A percentile compares a stretch with the other conserved stretches of the same genome.
Conservation (phyloP, 2,888 invertebrate species). For the Agrochola circellaris region DNA sequence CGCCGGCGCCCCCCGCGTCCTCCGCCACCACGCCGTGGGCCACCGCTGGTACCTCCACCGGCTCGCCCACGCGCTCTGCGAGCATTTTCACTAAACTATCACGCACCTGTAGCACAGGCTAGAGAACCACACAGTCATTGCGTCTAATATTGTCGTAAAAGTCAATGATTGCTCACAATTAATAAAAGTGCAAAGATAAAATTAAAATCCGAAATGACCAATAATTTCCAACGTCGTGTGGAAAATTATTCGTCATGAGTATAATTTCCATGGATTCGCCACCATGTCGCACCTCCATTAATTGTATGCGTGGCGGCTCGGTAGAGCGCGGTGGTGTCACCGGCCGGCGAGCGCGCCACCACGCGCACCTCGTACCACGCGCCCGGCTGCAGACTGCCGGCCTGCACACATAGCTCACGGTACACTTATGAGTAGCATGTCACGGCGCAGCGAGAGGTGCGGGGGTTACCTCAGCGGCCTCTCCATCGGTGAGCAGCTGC, state of each 20-base stretch:
- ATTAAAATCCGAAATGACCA: neutral
- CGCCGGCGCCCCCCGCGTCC: slow-evolving; percentile 59
- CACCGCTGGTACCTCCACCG: slow-evolving; percentile 70
- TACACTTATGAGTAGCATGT: neutral
- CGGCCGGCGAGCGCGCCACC: slow-evolving; percentile 89
- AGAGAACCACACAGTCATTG: no score
- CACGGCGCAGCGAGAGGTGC: neutral
- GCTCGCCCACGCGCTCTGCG: slow-evolving; percentile 79
- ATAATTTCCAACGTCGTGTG: no score
- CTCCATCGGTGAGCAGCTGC: slow-evolving; percentile 73
- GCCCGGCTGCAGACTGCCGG: slow-evolving; percentile 87
- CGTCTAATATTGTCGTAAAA: no score
- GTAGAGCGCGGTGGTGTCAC: slow-evolving; percentile 89
- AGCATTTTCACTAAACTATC: neutral
- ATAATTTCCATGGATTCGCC: neutral
- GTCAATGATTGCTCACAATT: neutral
- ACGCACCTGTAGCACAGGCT: neutral
- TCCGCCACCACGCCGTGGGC: slow-evolving; percentile 65
- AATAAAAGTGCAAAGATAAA: neutral
- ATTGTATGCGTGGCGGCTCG: slow-evolving; percentile 89
- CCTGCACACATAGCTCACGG: slow-evolving; percentile 74
- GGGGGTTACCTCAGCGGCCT: slow-evolving; percentile 74
- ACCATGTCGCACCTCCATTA: slow-evolving; percentile 84
- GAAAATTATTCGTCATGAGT: neutral
- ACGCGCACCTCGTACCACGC: slow-evolving; percentile 91